Evolutionary conservation across 2,113 vertebrate genomes (phyloP), one percentile per base, ranked within the genome.

Genomic region (Etia nguti): DNA sequence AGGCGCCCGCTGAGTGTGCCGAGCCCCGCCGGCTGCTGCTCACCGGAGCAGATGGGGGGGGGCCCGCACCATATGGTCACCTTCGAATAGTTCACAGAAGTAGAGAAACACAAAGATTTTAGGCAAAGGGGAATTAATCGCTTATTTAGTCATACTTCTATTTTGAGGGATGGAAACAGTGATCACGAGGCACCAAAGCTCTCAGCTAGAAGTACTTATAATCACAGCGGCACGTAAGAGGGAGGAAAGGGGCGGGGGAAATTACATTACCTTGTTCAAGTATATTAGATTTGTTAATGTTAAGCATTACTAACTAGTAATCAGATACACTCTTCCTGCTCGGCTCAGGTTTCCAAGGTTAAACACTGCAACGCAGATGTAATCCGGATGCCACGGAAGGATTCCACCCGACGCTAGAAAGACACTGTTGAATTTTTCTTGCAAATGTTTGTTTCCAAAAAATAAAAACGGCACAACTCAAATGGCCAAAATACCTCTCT

Each of bases 11-110:
- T 54, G 93, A 70, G 89, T 15, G 60, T 57, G 73, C 57, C 16
- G 11, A 31, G 82, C 38, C 89, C 65, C 1, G 79, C 84, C 55
- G 6, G 87, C 88, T 87, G 34, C 82, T 31, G 41, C 62, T 88
- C 87, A 60, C 84, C 11, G 5, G 75, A 29, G 75, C 54, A 70
- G 88, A 79, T 79, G 60, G 43, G 59, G 60, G 43, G 59, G 38
- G 55, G 26, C 70, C 80, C 22, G 4, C 60, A 81, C 90, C 93
- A 92, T 91, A 91, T 92, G 92, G 86, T 85, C 90, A 65, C 73
- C 77, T 90, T 87, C 73, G 80, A 75, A 88, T 20, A 3, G 86
- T 18, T 81, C 73, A 80, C 89, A 55, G 77, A 77, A 22, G 54
- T 54, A 73, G 12, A 55, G 24, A 29, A 54, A 34, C 16, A 10